Evolutionary conservation across 2,113 vertebrate species (phyloP).

Genomic region (Lophotis ruficrista): DNA sequence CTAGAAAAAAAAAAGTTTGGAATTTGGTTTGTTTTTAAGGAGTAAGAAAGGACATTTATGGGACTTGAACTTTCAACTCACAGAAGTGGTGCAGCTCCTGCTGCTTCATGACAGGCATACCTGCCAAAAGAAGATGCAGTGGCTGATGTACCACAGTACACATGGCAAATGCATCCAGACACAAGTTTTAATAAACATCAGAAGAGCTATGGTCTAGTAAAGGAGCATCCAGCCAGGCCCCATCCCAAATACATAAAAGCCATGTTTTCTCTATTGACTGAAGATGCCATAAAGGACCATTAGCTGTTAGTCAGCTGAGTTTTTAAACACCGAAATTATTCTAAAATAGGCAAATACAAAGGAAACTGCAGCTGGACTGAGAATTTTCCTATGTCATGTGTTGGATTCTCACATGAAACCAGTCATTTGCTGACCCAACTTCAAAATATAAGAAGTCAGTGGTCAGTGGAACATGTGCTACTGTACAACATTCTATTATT

Average conservation of each 20-base stretch:
- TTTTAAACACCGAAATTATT: neutral
- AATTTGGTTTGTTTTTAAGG: neutral
- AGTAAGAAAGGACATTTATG: neutral
- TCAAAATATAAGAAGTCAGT: constrained; percentile 33
- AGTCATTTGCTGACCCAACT: constrained; percentile 15
- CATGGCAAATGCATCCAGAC: neutral
- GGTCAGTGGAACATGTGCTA: neutral
- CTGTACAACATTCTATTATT: neutral
- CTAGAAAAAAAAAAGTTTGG: neutral
- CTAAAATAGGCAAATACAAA: too few species aligned
- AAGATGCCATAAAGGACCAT: neutral
- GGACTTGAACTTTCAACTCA: neutral
- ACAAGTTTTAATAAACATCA: neutral
- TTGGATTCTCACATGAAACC: neutral
- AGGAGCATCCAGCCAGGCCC: neutral
- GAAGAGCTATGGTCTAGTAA: neutral
- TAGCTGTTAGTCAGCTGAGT: neutral
- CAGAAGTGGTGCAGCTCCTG: neutral
- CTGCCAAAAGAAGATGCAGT: neutral
- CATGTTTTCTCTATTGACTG: neutral
- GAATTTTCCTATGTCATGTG: neutral
- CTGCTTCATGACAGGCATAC: neutral
- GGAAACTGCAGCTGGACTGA: too few species aligned
- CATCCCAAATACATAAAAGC: neutral
- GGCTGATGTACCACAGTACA: rapidly evolving